Base-by-base conservation (phyloP, 2,113 vertebrate species). In the Nothobranchius kuhntae region DNA sequence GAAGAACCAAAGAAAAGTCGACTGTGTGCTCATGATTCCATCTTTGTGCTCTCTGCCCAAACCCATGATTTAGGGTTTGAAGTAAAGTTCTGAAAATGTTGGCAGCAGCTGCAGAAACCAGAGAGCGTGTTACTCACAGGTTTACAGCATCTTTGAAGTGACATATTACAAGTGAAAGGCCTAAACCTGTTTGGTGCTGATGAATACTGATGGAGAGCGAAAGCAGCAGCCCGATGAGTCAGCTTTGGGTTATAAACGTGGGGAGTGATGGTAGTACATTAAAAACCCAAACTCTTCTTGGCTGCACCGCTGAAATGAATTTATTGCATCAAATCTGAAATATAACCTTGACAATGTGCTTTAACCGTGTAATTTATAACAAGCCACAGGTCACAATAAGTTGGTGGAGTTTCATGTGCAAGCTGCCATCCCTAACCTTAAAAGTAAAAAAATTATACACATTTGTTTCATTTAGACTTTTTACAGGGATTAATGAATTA, bases 61-160 rank as follows among this genome's bases (percentile, higher is more conserved):
- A 78, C 57, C 21, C 44, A 48, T 84, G 72, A 87, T 89, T 86
- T 83, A 84, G 38, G 35, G 62, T 78, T 83, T 56, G 55, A 72
- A 60, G 54, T 79, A 61, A 83, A 81, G 70, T 9, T 42, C 62
- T 17, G 46, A 79, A 70, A 73, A 48, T 68, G 40, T 52, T 80
- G 76, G 82, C 79, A 61, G 65, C 64, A 21, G 61, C 70, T 15
- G 64, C 68, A 68, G 83, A 85, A 85, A 83, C 46, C 24, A 15
- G 55, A 87, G 80, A 82, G 61, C n/a, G 81, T 81, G 83, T 67
- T 15, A 69, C 61, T 57, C 77, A 73, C 65, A 73, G 40, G 26
- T 81, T 73, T 51, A 61, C 71, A 68, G 62, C n/a, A 26, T 44
- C 75, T 78, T 73, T 80, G 69, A 80, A 70, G 53, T 36, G 30